phyloP scores from a whole-genome alignment of 2,888 invertebrate species.

The Zygothrica quintamaculata region DNA sequence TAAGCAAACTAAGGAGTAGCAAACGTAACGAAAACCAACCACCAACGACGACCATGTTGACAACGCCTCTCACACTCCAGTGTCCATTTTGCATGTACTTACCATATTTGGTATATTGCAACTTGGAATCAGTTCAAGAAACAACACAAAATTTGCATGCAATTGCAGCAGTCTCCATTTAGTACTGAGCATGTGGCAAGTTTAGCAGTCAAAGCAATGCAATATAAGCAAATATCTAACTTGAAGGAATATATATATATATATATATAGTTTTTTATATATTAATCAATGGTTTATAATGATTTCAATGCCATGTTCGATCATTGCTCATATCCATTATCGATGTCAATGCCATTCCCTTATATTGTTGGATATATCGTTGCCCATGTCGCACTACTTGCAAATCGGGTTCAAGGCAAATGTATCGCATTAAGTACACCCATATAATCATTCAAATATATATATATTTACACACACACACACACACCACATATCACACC shows the following conservation, averaged over 20 bases:
- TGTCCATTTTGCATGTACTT: slow-evolving; percentile 40
- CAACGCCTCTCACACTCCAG: slow-evolving; percentile 23
- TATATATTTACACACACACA: slow-evolving; percentile 36
- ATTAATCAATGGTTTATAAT: background rate
- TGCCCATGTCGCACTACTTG: slow-evolving; percentile 39
- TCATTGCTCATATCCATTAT: slow-evolving; percentile 26
- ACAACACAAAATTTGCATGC: slow-evolving; percentile 35
- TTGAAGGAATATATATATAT: too few relatives aligned
- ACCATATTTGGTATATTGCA: slow-evolving; percentile 39
- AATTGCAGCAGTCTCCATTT: slow-evolving; percentile 12
- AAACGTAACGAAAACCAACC: slow-evolving; percentile 47
- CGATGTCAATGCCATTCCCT: slow-evolving; percentile 58
- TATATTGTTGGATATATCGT: too few relatives aligned
- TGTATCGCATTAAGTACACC: slow-evolving; percentile 38
- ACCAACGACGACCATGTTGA: slow-evolving; percentile 33
- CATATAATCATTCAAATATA: slow-evolving; percentile 29
- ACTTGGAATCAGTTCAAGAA: slow-evolving; percentile 24
- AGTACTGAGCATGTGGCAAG: slow-evolving; percentile 25
- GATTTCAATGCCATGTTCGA: background rate
- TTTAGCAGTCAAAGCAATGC: too few relatives aligned
- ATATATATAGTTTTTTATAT: too few relatives aligned
- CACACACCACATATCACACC: slow-evolving; percentile 43
- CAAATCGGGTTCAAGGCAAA: slow-evolving; percentile 71
- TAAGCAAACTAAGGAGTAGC: slow-evolving; percentile 23
- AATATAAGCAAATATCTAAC: too few relatives aligned